Evolutionary conservation across 2,113 vertebrate genomes (phyloP).

Genomic region (Rhea americana): DNA sequence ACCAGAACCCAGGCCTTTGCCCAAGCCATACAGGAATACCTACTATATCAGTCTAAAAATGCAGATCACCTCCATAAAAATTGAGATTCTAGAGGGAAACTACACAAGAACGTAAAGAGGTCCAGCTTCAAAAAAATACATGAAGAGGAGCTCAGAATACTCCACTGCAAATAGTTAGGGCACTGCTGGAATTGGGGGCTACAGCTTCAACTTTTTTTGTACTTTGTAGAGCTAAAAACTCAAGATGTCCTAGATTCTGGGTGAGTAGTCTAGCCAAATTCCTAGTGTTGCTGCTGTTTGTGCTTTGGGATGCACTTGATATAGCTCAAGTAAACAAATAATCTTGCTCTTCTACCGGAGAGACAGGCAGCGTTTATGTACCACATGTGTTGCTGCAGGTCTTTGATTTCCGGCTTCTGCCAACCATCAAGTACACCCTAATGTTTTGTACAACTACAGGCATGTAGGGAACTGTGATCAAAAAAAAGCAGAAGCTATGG

Average conservation of each 20-base stretch:
- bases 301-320: not conserved
- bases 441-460: not conserved
- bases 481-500: not conserved
- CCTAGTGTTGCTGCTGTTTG: not conserved
- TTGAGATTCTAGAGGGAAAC: too few species aligned
- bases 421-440: not conserved
- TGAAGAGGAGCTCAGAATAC: not conserved
- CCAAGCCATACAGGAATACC: not conserved
- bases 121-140: not conserved
- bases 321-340: not conserved
- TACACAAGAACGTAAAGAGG: not conserved
- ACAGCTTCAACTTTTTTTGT: not conserved
- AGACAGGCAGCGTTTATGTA: not conserved
- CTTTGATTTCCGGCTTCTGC: not conserved
- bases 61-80: not conserved
- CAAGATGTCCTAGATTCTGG: fast-evolving
- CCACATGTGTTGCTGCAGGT: not conserved
- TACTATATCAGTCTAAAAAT: not conserved
- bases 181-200: not conserved
- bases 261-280: not conserved
- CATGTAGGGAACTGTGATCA: not conserved
- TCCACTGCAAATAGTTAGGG: not conserved
- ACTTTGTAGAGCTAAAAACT: not conserved
- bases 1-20: not conserved
- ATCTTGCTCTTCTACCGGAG: not conserved